Percentiles rank a stretch among this genome's conserved stretches.
Conservation (phyloP, 2,888 invertebrate genomes). For the Ochropleura leucogaster region DNA sequence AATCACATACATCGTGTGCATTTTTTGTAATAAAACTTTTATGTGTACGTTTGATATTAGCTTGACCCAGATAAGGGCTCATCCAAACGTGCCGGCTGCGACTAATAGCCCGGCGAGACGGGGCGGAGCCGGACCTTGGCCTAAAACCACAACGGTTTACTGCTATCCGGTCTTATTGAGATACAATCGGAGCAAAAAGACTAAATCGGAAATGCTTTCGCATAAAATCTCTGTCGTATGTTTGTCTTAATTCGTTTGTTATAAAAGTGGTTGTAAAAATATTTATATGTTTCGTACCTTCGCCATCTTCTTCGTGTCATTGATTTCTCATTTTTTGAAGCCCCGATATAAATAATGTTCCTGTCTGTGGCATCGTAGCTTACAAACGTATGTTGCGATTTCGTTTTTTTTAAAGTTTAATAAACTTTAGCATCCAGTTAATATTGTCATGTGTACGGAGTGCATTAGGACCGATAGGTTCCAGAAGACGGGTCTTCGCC, state of each 20-base stretch:
- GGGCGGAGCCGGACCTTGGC: slow-evolving; percentile 79
- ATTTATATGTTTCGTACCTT: neutral
- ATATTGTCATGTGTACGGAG: too few species aligned
- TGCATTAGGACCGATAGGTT: too few species aligned
- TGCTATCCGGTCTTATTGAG: slow-evolving; percentile 46
- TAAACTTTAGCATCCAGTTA: too few species aligned
- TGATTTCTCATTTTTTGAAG: neutral
- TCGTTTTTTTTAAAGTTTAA: too few species aligned
- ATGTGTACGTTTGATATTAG: slow-evolving; percentile 49
- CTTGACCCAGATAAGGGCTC: slow-evolving; percentile 76
- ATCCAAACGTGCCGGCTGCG: slow-evolving; percentile 64
- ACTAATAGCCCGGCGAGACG: slow-evolving; percentile 74
- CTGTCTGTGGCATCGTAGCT: neutral
- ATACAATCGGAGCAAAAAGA: slow-evolving; percentile 50
- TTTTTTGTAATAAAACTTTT: slow-evolving; percentile 56
- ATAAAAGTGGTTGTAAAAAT: neutral
- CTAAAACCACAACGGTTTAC: slow-evolving; percentile 65
- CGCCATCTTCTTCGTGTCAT: neutral
- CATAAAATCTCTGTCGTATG: neutral
- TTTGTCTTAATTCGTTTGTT: neutral
- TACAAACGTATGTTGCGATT: neutral
- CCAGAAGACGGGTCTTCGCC: too few species aligned
- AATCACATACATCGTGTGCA: slow-evolving; percentile 16
- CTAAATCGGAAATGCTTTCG: slow-evolving; percentile 28
- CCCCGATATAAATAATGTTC: neutral